These are phyloP conservation scores for Daphoenositta chrysoptera DNA, from an alignment of 2,113 vertebrate genomes.

Conservation along the genomic window DNA sequence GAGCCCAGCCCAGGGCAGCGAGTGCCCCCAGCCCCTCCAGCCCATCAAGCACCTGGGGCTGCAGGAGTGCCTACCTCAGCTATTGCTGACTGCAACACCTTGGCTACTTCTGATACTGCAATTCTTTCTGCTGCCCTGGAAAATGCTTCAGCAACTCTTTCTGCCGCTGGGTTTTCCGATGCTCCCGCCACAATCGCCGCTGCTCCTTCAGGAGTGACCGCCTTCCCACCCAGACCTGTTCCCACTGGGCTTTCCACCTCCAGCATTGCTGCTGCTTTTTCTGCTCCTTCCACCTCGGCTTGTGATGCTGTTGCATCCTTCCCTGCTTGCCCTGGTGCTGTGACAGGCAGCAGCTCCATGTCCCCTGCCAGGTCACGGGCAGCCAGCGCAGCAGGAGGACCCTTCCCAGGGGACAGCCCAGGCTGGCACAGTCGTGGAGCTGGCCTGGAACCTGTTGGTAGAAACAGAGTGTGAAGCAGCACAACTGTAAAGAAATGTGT, in stretches of 20 bases:
- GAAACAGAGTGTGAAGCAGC: not conserved
- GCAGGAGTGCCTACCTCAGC: not conserved
- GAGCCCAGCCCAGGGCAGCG: not conserved
- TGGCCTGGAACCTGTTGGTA: not conserved
- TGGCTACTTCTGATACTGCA: not conserved
- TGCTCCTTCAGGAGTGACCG: not conserved
- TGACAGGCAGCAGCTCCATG: not conserved
- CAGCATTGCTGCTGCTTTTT: not conserved
- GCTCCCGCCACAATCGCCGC: rapidly evolving
- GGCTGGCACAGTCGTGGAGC: rapidly evolving
- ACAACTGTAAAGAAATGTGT: not conserved
- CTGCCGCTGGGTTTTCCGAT: not conserved
- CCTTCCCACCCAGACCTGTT: not conserved
- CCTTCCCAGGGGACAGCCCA: not conserved
- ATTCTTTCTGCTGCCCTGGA: constrained; percentile 17
- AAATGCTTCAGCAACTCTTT: not conserved
- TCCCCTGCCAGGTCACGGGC: not conserved
- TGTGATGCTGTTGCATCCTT: not conserved
- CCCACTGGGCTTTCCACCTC: not conserved
- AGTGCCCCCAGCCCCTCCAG: not conserved
- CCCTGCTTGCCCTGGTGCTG: not conserved
- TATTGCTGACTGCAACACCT: constrained; percentile 28
- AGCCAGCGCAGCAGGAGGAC: not conserved
- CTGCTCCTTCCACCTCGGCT: not conserved
- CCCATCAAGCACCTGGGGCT: not conserved